Evolutionary conservation across 2,888 invertebrate genomes (phyloP).

Genomic region (Himalopsyche kuldschensis): DNA sequence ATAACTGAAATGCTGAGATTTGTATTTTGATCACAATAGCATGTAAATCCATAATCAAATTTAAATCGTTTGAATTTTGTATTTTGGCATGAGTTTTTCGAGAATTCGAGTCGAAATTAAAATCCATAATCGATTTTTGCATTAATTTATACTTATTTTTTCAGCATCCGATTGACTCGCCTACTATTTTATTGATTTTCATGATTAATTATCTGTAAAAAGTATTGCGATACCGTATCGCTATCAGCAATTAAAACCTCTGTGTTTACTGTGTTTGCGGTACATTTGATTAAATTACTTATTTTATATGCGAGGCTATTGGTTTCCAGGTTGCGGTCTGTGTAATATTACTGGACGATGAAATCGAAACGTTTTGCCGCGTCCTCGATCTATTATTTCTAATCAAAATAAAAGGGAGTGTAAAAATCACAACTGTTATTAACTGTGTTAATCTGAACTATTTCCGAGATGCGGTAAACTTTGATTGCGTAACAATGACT

Average conservation of each 20-base stretch:
- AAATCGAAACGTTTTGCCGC: not conserved
- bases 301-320: not conserved
- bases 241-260: not conserved
- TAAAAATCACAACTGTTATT: not conserved
- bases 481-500: not conserved
- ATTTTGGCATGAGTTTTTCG: no score
- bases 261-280: not conserved
- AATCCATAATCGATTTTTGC: no score
- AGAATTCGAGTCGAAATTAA: no score
- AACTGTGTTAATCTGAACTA: not conserved
- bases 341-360: not conserved
- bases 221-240: not conserved
- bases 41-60: no score
- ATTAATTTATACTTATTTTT: no score
- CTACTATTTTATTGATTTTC: not conserved
- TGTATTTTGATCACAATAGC: no score
- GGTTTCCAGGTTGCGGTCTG: not conserved
- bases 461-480: not conserved
- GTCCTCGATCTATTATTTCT: not conserved
- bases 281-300: not conserved
- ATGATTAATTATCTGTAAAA: not conserved
- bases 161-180: not conserved
- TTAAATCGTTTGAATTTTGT: no score
- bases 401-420: not conserved
- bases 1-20: no score